Conservation (phyloP, 1,140 invertebrate species). For the Hyphantria cunea region DNA sequence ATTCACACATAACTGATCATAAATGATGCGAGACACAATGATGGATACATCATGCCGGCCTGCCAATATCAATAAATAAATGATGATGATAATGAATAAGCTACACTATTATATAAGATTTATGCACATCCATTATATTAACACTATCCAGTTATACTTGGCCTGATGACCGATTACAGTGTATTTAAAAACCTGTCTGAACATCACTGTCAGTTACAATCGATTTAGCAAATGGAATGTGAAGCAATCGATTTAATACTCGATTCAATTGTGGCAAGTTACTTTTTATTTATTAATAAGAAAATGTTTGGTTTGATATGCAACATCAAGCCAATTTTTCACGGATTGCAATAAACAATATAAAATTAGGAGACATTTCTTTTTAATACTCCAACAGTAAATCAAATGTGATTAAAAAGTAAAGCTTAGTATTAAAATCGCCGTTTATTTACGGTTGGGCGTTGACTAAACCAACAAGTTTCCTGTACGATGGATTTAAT, state of each 20-base stretch:
- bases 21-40: neutral
- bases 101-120: constrained; percentile 7
- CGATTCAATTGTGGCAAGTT: constrained; percentile 1
- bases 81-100: too few relatives aligned
- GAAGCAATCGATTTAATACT: neutral
- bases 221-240: neutral
- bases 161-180: constrained; percentile 17
- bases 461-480: too few relatives aligned
- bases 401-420: too few relatives aligned
- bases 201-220: neutral
- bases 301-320: too few relatives aligned
- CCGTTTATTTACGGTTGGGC: too few relatives aligned
- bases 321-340: too few relatives aligned
- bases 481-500: too few relatives aligned
- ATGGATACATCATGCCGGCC: neutral
- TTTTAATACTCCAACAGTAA: neutral
- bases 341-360: too few relatives aligned
- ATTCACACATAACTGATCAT: neutral
- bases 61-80: neutral
- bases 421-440: too few relatives aligned
- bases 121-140: neutral
- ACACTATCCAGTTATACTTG: constrained; percentile 9
- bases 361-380: neutral
- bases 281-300: too few relatives aligned
- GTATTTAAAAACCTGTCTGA: constrained; percentile 7